These are phyloP conservation scores for Syndactyla subalaris DNA, from an alignment of 2,797 vertebrate species.

Conservation along the genomic window DNA sequence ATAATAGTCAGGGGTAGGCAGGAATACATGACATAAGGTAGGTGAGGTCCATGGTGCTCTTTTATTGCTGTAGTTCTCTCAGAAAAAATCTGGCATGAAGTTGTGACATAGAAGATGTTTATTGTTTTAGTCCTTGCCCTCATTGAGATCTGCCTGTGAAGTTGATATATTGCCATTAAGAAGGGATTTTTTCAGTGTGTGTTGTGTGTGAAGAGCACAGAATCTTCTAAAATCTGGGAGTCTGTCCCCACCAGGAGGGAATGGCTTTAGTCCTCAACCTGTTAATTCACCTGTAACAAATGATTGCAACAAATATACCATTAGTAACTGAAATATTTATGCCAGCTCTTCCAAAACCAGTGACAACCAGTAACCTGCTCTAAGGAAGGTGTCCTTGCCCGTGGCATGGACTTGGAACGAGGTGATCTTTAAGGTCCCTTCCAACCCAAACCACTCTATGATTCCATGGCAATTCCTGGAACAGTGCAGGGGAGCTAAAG, in stretches of 20 bases:
- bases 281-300: neutral
- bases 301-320: neutral
- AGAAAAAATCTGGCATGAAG: neutral
- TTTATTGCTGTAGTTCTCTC: neutral
- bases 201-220: neutral
- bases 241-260: neutral
- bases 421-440: neutral
- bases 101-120: neutral
- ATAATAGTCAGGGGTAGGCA: neutral
- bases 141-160: neutral
- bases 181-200: neutral
- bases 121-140: neutral
- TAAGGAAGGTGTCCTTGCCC: neutral
- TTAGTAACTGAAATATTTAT: neutral
- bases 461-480: neutral
- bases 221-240: neutral
- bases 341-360: neutral
- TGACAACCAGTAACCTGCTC: neutral
- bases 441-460: accelerated
- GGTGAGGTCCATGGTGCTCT: neutral
- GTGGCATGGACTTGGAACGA: accelerated
- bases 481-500: neutral
- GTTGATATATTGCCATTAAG: neutral
- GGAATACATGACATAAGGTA: neutral
- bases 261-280: neutral